Percentiles rank a stretch among this genome's conserved stretches.
Evolutionary conservation across 2,797 vertebrate species (phyloP).

Genomic region (Holocentrus rufus): DNA sequence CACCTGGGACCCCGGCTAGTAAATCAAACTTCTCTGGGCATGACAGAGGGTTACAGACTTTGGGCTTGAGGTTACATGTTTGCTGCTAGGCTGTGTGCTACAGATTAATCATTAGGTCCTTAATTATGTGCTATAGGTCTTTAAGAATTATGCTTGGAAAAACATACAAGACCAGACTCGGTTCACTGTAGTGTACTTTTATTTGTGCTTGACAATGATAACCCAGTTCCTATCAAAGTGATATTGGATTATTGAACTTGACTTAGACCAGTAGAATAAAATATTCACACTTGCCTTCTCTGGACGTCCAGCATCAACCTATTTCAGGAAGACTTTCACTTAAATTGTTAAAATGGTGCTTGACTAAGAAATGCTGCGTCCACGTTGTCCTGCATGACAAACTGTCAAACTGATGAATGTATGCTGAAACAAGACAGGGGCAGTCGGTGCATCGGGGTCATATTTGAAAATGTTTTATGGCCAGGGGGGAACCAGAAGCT

Average conservation of each 20-base stretch:
- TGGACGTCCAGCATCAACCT: too few species aligned
- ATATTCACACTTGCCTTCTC: too few species aligned
- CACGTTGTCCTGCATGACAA: constrained; percentile 23
- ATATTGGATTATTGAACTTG: too few species aligned
- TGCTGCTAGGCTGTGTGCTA: constrained; percentile 36
- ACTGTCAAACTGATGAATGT: constrained; percentile 62
- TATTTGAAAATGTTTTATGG: constrained; percentile 42
- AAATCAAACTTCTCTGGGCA: constrained; percentile 59
- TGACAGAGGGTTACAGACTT: constrained; percentile 61
- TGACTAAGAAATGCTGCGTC: background rate
- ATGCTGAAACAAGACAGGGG: background rate
- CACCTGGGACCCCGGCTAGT: constrained; percentile 67
- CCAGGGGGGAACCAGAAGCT: constrained; percentile 31
- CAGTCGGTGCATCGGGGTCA: constrained; percentile 39
- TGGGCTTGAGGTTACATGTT: constrained; percentile 38
- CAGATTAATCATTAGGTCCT: constrained; percentile 50
- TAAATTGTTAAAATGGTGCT: constrained; percentile 2
- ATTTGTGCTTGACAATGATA: too few species aligned
- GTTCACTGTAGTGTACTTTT: background rate
- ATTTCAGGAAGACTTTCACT: background rate
- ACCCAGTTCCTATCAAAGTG: too few species aligned
- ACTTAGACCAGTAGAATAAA: too few species aligned
- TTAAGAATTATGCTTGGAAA: constrained; percentile 18
- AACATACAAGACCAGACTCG: background rate
- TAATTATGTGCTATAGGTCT: background rate